Evolutionary conservation across 2,888 invertebrate species (phyloP), one percentile per base, ranked within the genome.

Genomic region (Morpho helenor): DNA sequence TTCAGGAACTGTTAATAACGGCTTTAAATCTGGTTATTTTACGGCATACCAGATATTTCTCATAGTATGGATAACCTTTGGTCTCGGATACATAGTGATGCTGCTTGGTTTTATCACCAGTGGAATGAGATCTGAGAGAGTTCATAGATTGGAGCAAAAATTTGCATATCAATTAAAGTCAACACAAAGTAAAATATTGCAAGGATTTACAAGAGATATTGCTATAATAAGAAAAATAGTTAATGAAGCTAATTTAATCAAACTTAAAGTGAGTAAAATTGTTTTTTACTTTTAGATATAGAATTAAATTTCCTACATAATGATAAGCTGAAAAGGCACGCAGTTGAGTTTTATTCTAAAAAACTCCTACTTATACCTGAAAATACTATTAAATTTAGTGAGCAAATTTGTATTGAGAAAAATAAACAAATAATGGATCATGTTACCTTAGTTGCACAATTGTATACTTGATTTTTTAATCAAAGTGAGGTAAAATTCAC

Each of bases 41-140:
- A 90, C 92, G 63, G 84, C 94, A 3, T 98, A 98, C 85, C 94
- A 97, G 82, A 92, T 95, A 60, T 95, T 96, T 69, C 91, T 97
- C 0, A 93, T 97, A 42, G 82, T 95, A 39, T 98, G 98, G 98
- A 96, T 98, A 56, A 96, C 97, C 61, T 97, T 97, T 73, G 97
- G 98, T 0, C 91, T 98, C 64, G 97, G 97, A 0, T 98, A 98
- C 80, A 93, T 97, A 49, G 94, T 97, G 31, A 98, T 98, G 97
- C 93, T 97, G 49, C 93, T 97, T 68, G 95, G 96, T 1, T 97
- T 96, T 74, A 96, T 97, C 66, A 94, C 96, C 0, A 92, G 94
- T 60, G 95, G 94, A 5, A 92, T 96, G 93, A 76, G 90, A 65
- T 96, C 96, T 67, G 96, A 96, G 76, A 92, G 93, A 68, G 92